Conservation (phyloP, 2,113 vertebrate genomes). For the Protobothrops flavoviridis region DNA sequence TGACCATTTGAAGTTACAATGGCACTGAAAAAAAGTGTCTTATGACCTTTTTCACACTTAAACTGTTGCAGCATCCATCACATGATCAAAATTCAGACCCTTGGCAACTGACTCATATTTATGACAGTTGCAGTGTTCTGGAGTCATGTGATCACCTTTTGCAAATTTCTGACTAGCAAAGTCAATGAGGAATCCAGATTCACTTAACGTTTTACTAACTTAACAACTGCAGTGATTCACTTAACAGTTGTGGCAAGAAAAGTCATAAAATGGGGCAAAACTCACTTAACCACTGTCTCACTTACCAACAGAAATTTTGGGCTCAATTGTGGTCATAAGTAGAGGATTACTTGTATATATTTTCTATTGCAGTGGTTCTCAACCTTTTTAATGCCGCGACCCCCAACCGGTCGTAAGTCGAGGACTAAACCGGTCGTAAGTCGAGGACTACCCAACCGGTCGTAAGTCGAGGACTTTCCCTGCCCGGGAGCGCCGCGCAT, state of each 20-base stretch:
- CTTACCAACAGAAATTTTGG: background rate
- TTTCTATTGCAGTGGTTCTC: background rate
- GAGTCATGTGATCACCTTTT: background rate
- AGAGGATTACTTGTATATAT: background rate
- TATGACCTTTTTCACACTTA: background rate
- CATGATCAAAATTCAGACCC: background rate
- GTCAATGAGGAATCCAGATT: background rate
- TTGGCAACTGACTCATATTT: background rate
- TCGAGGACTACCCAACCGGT: too few species aligned
- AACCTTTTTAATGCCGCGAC: too few species aligned
- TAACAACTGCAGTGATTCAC: background rate
- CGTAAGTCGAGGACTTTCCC: too few species aligned
- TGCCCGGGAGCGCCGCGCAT: too few species aligned
- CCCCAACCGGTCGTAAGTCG: too few species aligned
- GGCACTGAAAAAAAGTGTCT: background rate
- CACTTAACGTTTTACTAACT: background rate
- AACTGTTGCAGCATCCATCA: background rate
- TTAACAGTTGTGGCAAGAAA: background rate
- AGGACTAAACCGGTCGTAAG: too few species aligned
- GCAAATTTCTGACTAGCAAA: background rate
- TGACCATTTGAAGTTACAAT: background rate
- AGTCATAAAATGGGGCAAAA: background rate
- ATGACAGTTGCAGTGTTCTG: background rate
- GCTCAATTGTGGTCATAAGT: background rate
- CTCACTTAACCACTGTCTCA: background rate